phyloP scores from a whole-genome alignment of 1,140 invertebrate genomes.

The Himalopsyche phryganea region DNA sequence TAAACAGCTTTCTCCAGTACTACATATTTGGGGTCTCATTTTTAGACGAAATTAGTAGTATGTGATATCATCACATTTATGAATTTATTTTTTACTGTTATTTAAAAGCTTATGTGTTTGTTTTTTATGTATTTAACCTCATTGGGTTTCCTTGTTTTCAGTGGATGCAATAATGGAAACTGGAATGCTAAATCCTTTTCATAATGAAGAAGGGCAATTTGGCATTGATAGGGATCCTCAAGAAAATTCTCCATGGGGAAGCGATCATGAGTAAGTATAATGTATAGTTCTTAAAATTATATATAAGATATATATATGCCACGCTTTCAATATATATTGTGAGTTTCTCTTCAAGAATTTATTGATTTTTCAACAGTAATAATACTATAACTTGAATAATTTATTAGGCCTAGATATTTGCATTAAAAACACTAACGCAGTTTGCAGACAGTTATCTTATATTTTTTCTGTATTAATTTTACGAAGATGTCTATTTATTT shows the following conservation, averaged over 20 bases:
- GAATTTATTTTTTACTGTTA: too few relatives aligned
- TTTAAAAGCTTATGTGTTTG: too few relatives aligned
- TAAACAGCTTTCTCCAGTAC: too few relatives aligned
- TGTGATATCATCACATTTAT: too few relatives aligned
- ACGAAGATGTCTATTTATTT: too few relatives aligned
- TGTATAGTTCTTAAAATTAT: conserved; percentile 3
- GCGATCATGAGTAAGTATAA: conserved; percentile 11
- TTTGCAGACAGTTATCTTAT: too few relatives aligned
- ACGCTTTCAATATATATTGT: neutral
- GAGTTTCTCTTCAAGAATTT: neutral
- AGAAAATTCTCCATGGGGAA: conserved; percentile 7
- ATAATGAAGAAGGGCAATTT: conserved; percentile 27
- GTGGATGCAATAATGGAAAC: conserved; percentile 19
- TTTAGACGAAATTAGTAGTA: too few relatives aligned
- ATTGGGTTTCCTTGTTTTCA: conserved; percentile 4
- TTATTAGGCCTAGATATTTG: neutral
- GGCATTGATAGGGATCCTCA: neutral
- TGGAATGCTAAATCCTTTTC: conserved; percentile 21
- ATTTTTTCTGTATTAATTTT: too few relatives aligned
- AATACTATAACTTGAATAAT: neutral
- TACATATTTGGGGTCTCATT: too few relatives aligned
- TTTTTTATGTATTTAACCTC: too few relatives aligned
- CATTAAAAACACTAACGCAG: too few relatives aligned
- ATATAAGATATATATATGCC: neutral
- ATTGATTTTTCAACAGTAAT: neutral